Base-by-base conservation (phyloP, 2,888 invertebrate genomes). In the Ochropacha duplaris region DNA sequence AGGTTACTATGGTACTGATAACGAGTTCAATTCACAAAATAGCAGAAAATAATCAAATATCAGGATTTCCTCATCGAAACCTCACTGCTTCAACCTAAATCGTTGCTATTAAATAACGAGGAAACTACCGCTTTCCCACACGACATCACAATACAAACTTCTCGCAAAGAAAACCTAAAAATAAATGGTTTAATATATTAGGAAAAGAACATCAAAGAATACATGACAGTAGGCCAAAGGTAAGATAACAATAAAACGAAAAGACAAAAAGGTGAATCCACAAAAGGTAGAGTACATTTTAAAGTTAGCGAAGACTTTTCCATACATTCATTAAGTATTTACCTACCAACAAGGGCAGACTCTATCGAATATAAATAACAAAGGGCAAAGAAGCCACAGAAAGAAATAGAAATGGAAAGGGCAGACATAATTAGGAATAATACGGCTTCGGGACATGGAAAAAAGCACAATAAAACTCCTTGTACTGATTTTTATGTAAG, bases 381-480 rank as follows among this genome's bases (percentile, higher is more conserved):
- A 83, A 81, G 74, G 75, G 71, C 73, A 78, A 76, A 70, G 83
- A 86, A 85, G 74, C 82, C 86, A 62, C 74, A 78, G 74, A 82
- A 83, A 76, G 70, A 74, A 78, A 68, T 66, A 74, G 71, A 74
- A 77, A 81, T 70, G 71, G 72, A 78, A 81, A 82, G 78, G 74
- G 76, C 76, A 79, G 71, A 76, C 77, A 79, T 87, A 87, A 90
- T 88, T 86, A 88, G 81, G 76, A 86, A 81, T 84, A 84, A 87
- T 84, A 87, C 76, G 85, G 85, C 82, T 87, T 86, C 79, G 60
- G 70, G 71, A 78, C 73, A 78, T 74, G 77, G 83, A 80, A 81
- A 82, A 81, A 80, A 77, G 71, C 67, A 81, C 79, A 81, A 81
- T 79, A 68, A 70, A 72, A 79, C 66, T 72, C 64, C 60, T 65